Conservation (phyloP, 2,113 vertebrate genomes). For the Lophotis ruficrista region DNA sequence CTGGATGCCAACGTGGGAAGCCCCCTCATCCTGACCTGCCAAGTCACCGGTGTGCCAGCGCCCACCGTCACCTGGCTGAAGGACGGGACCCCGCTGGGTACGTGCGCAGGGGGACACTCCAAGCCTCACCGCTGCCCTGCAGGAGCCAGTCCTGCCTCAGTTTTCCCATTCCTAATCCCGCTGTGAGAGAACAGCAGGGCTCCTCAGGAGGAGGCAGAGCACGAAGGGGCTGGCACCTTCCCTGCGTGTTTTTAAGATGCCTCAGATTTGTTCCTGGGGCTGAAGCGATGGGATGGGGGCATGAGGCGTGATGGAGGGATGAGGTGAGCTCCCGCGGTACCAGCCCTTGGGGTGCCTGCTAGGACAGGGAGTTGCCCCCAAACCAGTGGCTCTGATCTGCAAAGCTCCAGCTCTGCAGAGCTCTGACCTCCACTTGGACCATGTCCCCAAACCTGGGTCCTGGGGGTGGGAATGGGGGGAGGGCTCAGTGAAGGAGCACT, state of each 20-base stretch:
- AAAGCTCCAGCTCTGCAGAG: background rate
- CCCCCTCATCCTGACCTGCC: slow-evolving; percentile 81
- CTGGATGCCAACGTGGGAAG: slow-evolving; percentile 80
- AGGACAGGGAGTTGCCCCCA: background rate
- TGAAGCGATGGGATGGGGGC: background rate
- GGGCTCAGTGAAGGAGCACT: background rate
- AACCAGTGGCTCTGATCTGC: background rate
- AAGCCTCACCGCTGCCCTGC: rapidly evolving
- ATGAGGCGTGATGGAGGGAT: background rate
- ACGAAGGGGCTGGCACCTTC: rapidly evolving
- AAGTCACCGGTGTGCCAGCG: slow-evolving; percentile 72
- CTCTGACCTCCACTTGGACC: background rate
- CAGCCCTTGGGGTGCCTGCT: background rate
- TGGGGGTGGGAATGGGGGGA: rapidly evolving
- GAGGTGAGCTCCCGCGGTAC: background rate
- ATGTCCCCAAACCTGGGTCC: rapidly evolving
- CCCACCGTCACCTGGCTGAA: slow-evolving; percentile 87
- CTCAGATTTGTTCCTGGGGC: background rate
- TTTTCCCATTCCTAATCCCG: background rate
- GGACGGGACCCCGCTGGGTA: slow-evolving; percentile 84
- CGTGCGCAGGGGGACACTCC: background rate
- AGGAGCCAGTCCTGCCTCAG: background rate
- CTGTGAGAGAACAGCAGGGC: background rate
- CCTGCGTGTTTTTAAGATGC: background rate
- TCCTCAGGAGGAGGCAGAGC: background rate